Evolutionary conservation across 92 coral and sea anemone genomes (phyloP), one percentile per base, ranked within the genome.

Genomic region (Parazoanthus swiftii): DNA sequence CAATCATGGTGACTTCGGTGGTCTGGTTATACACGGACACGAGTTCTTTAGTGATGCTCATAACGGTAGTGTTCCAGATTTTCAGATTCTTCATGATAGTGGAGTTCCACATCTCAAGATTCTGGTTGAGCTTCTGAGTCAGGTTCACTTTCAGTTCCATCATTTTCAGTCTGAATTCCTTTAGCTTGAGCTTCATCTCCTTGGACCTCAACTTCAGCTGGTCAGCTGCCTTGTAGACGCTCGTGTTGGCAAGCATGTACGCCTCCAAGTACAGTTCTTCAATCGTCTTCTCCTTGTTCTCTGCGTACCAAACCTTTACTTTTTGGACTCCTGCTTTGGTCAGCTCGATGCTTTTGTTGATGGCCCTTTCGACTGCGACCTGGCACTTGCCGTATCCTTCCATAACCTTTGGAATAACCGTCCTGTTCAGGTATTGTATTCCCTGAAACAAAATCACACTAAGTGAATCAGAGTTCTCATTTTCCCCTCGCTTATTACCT

Each of bases 241-340:
- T 84, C 44, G 90, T 56, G 66, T 91, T 90, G 35, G 90, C 92
- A 75, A 92, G 70, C 72, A 76, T 77, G 65, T 67, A 89, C 4
- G 88, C 86, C 71, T 92, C 92, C 36, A 44, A 43, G 21, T 86
- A 89, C 81, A 95, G 89, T 33, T 95, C 93, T 35, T 93, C 98
- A 14, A 95, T 67, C n/a, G 98, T 90, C 94, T 90, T 95, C 70
- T 95, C 98, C 81, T 95, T 95, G 92, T 95, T 95, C 71, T 87
- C 92, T 4, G 65, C 82, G 78, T 95, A 95, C 98, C 98, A 95
- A 51, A 78, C 89, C 78, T 93, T 90, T 21, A 94, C 81, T 63
- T 90, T 91, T 36, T 88, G 77, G 26, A 92, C 77, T 79, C 88
- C 85, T n/a, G 65, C 66, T 85, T 85, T 89, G 59, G 91, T 91